Percentiles rank a stretch among this genome's conserved stretches.
These are phyloP conservation scores for Chaetophractus vellerosus DNA, from an alignment of 2,797 vertebrate genomes.

Conservation along the genomic window DNA sequence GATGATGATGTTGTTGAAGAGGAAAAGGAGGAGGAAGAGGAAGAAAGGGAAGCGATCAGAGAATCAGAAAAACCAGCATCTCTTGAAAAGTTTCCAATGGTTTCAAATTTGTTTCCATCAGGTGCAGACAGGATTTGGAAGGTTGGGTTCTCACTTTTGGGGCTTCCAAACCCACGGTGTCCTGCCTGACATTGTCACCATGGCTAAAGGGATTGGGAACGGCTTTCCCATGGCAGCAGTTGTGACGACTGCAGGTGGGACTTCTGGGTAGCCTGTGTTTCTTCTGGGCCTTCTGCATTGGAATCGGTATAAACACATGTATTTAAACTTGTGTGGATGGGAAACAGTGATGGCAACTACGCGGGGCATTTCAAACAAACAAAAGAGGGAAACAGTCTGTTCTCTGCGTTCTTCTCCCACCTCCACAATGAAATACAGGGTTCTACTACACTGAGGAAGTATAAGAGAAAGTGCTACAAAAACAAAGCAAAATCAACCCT, in stretches of 20 bases:
- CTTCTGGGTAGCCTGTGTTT: neutral
- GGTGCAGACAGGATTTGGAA: conserved; percentile 98
- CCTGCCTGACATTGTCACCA: conserved; percentile 96
- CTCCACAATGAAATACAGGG: neutral
- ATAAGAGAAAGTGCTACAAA: neutral
- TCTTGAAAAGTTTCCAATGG: neutral
- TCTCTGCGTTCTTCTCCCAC: neutral
- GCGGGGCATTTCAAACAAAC: neutral
- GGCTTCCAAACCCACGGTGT: conserved; percentile 95
- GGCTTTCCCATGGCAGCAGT: conserved; percentile 98
- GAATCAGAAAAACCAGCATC: neutral
- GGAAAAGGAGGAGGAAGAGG: neutral
- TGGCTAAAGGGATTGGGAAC: conserved; percentile 98
- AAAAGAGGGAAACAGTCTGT: neutral
- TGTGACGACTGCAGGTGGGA: conserved; percentile 94
- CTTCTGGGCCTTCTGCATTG: neutral
- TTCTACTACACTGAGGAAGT: neutral
- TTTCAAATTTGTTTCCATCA: conserved; percentile 84
- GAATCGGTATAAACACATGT: accelerated
- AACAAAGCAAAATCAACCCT: neutral
- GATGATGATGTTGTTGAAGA: neutral
- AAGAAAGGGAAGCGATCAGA: neutral
- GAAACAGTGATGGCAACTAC: neutral
- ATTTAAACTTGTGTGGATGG: neutral
- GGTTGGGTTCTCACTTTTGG: conserved; percentile 97